A percentile compares a stretch with the other conserved stretches of the same genome.
These are phyloP conservation scores for Acanthosepion pharaonis DNA, from an alignment of 2,888 invertebrate species.

Conservation along the genomic window DNA sequence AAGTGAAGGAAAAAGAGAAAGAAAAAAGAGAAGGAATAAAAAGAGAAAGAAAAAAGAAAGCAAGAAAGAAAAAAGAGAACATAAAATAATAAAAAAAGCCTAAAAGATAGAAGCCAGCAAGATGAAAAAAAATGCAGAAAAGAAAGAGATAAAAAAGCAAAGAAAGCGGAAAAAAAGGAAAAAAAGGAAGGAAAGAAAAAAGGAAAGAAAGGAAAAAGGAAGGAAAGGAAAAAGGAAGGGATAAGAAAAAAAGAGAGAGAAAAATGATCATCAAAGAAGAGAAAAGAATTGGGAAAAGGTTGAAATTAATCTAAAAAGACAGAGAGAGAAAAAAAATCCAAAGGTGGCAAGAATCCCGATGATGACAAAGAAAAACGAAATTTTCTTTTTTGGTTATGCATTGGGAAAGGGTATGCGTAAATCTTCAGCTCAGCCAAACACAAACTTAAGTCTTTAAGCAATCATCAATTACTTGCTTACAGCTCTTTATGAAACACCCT, in stretches of 20 bases:
- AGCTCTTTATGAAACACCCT: conserved; percentile 7
- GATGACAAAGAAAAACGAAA: background rate
- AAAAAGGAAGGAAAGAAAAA: background rate
- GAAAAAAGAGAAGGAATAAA: background rate
- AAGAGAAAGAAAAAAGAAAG: background rate
- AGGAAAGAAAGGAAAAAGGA: background rate
- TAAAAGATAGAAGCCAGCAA: background rate
- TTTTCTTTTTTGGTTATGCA: background rate
- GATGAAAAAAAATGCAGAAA: background rate
- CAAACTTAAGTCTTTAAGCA: conserved; percentile 33
- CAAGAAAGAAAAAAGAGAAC: background rate
- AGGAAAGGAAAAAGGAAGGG: background rate
- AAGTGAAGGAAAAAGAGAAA: too few species aligned
- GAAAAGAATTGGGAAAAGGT: too few species aligned
- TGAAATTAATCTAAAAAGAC: too few species aligned
- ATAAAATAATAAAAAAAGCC: background rate
- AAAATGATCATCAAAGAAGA: too few species aligned
- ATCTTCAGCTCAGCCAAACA: background rate
- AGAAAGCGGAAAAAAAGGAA: background rate
- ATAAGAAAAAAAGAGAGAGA: too few species aligned
- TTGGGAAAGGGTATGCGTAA: background rate
- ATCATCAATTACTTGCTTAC: conserved; percentile 33
- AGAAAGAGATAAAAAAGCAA: background rate
- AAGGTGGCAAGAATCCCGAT: too few species aligned
- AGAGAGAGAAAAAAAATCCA: too few species aligned